Evolutionary conservation across 1,140 invertebrate genomes (phyloP), one percentile per base, ranked within the genome.

Genomic region (Tachypleus tridentatus): DNA sequence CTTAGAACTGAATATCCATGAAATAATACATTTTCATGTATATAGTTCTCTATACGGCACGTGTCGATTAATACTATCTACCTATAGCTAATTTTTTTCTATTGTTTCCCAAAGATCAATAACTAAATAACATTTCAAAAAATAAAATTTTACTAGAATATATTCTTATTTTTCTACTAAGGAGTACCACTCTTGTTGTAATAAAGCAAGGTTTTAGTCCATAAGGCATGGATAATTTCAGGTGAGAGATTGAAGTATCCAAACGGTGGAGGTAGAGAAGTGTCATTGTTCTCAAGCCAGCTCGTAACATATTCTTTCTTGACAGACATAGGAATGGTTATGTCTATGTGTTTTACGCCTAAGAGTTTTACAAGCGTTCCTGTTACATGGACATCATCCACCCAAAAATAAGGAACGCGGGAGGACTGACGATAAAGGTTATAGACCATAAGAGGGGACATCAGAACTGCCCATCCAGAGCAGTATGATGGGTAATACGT

Each of bases 331-430:
- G 68, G 66, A 60, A 62, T 53, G 9, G 60, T 80, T 11, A 91
- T 74, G 56, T 85, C 80, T 53, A 79, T 77, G 51, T 87, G 75
- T 63, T 78, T 75, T 53, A 90, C 79, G 54, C 79, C 76, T 50
- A 83, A 72, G 60, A 80, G 75, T 57, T 83, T 74, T 4, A 85
- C 80, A 59, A 91, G 76, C 62, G 88, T 81, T 7, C 89, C 90
- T 9, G 88, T 90, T 0, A 93, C 73, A 74, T 83, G 85, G 5
- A 89, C 83, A 75, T 93, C 89, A 74, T 93, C 89, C 64, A 92
- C 89, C 89, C 88, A 92, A 76, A 92, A 91, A 69, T 85, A 87
- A 11, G 79, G 74, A 49, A 76, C 69, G n/a, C 61, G 61, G 58
- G 61, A 61, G 53, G 72, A 70, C 52, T 67, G 51, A 4, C 63